These are phyloP conservation scores for Drosophila prosaltans DNA, from an alignment of 1,140 invertebrate genomes.

Conservation along the genomic window DNA sequence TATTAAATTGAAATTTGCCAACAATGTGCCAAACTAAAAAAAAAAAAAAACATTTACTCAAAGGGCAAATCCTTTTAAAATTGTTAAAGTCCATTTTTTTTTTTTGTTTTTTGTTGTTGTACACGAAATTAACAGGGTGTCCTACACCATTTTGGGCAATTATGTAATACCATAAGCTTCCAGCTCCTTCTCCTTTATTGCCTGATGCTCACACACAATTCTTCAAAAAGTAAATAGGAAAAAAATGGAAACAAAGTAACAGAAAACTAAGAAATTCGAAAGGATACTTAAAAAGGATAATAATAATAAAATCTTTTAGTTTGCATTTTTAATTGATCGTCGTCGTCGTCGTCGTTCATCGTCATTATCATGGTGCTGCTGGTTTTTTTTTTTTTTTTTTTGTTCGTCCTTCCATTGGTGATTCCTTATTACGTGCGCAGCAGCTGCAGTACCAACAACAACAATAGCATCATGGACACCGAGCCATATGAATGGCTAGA, in stretches of 20 bases:
- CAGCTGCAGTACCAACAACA: conserved; percentile 27
- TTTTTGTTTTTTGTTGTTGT: neutral
- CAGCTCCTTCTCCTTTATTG: neutral
- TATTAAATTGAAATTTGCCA: conserved; percentile 74
- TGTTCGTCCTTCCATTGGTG: neutral
- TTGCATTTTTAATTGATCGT: conserved; percentile 6
- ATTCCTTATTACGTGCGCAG: neutral
- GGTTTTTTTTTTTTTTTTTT: neutral
- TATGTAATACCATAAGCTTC: neutral
- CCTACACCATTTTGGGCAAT: neutral
- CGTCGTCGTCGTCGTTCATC: neutral
- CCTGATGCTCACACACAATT: neutral
- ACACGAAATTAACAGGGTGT: neutral
- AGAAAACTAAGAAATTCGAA: neutral
- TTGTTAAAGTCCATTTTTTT: neutral
- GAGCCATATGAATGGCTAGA: neutral
- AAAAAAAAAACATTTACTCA: conserved; percentile 17
- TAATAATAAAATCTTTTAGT: too few relatives aligned
- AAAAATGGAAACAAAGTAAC: conserved; percentile 12
- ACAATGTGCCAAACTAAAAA: conserved; percentile 32
- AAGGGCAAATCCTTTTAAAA: neutral
- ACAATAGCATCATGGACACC: neutral
- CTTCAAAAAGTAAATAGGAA: neutral
- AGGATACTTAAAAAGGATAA: too few relatives aligned
- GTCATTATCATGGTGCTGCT: too few relatives aligned